Base-by-base conservation (phyloP, 2,888 invertebrate species). In the Melanostoma mellinum region DNA sequence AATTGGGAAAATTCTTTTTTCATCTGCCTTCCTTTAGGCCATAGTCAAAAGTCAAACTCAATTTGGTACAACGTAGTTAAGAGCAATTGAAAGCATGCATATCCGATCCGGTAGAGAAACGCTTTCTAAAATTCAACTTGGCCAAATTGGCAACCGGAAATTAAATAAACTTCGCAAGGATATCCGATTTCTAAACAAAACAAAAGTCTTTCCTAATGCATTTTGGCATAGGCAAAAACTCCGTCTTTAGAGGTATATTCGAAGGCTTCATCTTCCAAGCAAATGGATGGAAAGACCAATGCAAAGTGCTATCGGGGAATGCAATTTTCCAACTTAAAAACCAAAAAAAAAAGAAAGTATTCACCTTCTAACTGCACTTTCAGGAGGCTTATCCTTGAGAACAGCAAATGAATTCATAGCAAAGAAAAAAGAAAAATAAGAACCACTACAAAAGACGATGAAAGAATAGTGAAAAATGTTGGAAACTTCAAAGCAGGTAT, bases 141-240 rank as follows among this genome's bases (percentile, higher is more conserved):
- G 36, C 48, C 50, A 61, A 65, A 76, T 63, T 71, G 71, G 77
- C 42, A 50, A 69, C 30, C 40, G 68, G 38, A 79, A 81, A 81
- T 76, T 63, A 81, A 76, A 81, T 81, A 76, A 81, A 65, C 80
- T 58, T 46, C 55, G 48, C 77, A 68, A 48, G 72, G 72, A 72
- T 72, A 63, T 72, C 68, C 72, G 50, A 72, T 71, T 76, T 55
- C 55, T n/a, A 33, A 46, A 42, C 38, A 63, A 65, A 75, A 56
- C 38, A 75, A 69, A 67, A 75, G 63, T 38, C 46, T 10, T 48
- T 36, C 33, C 33, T 63, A 63, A 50, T 50, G 63, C 38, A 63
- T 63, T 63, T 63, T 48, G 38, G 63, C 30, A 33, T 63, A 63
- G 63, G 63, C 63, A 63, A 50, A 63, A 50, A 63, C 50, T 50